Evolutionary conservation across 1,140 invertebrate species (phyloP), one percentile per base, ranked within the genome.

Genomic region (Leptopilina boulardi): DNA sequence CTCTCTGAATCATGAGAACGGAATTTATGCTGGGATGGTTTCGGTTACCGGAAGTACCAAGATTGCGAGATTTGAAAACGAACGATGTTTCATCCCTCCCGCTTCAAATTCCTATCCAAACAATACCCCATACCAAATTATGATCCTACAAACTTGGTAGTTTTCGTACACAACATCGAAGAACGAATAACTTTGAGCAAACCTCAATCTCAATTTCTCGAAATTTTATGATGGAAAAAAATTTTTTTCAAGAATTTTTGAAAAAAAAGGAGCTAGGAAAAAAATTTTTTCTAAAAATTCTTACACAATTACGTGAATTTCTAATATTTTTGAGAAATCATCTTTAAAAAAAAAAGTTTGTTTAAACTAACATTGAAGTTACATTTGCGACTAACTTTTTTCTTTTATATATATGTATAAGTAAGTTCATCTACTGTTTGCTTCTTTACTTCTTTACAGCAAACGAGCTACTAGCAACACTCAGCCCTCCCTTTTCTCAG

Each of bases 21-120:
- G 56, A 66, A 66, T 66, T 66, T 30, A 30, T 66, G 56, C 56
- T 26, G 56, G 23, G 56, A 66, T 30, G 21, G 56, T 59, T 19
- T 59, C 54, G 19, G 54, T 59, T 26, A 66, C 56, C 56, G 56
- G 56, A 66, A 66, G 56, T 9, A 66, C 56, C 23, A 66, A 66
- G 56, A 66, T 66, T 66, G 23, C 23, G 23, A 66, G 56, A 66
- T 66, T 66, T 26, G 56, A 66, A 66, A 66, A 66, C 56, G 54
- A 66, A 26, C 56, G 56, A 66, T 66, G 56, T 66, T 66, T 26
- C 56, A 66, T 30, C 21, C 56, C n/a, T 6, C 30, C 56, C 56
- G 56, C 23, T 26, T 66, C 56, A 21, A 66, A 66, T 66, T 66
- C 56, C 56, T 66, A 30, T 30, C 23, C 56, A 66, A 30, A 66